Conservation (phyloP, 2,888 invertebrate genomes). For the Callosobruchus maculatus region DNA sequence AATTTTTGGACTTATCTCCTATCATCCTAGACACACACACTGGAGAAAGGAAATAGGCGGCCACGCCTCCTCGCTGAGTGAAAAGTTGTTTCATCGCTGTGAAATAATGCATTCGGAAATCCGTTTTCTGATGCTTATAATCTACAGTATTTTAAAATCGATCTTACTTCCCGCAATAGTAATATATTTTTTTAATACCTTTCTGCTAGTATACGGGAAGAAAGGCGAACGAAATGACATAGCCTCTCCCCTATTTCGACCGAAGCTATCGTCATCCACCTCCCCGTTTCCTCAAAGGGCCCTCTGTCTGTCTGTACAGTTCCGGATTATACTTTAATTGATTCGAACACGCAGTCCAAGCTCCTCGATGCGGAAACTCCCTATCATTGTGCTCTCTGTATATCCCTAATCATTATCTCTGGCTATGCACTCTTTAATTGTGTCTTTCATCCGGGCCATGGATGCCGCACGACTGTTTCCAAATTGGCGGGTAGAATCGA, state of each 20-base stretch:
- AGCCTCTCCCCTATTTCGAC: not conserved
- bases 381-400: constrained; percentile 45
- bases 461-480: constrained; percentile 1
- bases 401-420: constrained; percentile 50
- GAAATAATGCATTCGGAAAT: too few species aligned
- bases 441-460: constrained; percentile 40
- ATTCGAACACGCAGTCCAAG: constrained; percentile 52
- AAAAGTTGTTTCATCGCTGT: too few species aligned
- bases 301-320: constrained; percentile 37
- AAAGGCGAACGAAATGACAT: not conserved
- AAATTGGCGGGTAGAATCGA: not conserved
- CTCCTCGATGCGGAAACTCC: constrained; percentile 47
- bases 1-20: too few species aligned
- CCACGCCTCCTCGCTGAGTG: too few species aligned
- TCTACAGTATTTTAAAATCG: too few species aligned
- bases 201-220: not conserved
- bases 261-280: not conserved
- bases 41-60: too few species aligned
- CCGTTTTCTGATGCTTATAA: too few species aligned
- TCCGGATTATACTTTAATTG: constrained; percentile 62
- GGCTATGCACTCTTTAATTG: constrained; percentile 46
- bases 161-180: too few species aligned
- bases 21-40: too few species aligned
- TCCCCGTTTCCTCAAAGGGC: constrained; percentile 1
- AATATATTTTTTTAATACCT: not conserved